phyloP scores from a whole-genome alignment of 2,888 invertebrate genomes.

The Apamea crenata region DNA sequence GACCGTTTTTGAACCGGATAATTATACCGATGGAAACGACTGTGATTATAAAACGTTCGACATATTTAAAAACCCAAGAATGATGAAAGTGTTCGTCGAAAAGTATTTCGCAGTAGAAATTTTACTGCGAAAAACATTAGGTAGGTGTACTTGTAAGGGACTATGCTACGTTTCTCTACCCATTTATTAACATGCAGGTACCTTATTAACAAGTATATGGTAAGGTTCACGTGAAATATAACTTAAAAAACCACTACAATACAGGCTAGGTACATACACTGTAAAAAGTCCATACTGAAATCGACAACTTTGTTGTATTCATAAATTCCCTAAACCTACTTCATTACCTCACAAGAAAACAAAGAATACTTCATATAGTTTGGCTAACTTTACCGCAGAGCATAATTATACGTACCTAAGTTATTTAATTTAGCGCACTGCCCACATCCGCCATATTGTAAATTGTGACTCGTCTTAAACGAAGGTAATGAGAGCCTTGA shows the following conservation, averaged over 20 bases:
- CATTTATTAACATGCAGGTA: not conserved
- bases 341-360: not conserved
- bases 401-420: constrained; percentile 12
- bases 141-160: not conserved
- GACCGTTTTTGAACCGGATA: constrained; percentile 75
- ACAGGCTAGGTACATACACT: not conserved
- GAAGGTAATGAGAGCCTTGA: constrained; percentile 78
- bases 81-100: constrained; percentile 50
- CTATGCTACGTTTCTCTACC: not conserved
- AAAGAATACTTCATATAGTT: not conserved
- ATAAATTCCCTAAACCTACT: too few relatives aligned
- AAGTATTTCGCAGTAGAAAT: constrained; percentile 38
- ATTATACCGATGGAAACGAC: constrained; percentile 77
- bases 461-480: constrained; percentile 69
- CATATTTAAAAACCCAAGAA: constrained; percentile 76
- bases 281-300: not conserved
- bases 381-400: constrained; percentile 14
- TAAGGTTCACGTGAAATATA: not conserved
- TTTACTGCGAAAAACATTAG: constrained; percentile 7
- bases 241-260: too few relatives aligned
- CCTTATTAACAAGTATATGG: not conserved
- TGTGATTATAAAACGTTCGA: constrained; percentile 79
- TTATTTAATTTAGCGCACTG: constrained; percentile 68
- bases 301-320: not conserved
- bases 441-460: constrained; percentile 70